phyloP scores from a whole-genome alignment of 2,797 vertebrate species.

The Fratercula arctica region DNA sequence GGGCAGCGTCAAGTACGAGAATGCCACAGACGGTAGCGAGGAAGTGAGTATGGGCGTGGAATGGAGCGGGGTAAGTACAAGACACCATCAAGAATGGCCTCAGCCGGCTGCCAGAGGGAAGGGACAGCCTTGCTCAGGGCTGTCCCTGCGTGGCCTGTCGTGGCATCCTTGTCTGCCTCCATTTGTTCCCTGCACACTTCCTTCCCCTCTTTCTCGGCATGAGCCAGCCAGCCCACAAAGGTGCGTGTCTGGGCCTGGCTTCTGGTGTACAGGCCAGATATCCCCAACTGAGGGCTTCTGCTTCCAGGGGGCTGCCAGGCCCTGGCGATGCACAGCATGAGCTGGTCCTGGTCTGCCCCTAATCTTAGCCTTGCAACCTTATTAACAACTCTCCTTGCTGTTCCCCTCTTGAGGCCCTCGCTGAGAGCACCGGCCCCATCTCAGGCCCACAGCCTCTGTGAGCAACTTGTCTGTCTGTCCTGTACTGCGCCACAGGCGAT shows the following conservation, averaged over 20 bases:
- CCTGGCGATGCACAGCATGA: constrained; percentile 5
- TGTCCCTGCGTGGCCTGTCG: constrained; percentile 57
- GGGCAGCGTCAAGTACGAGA: constrained; percentile 92
- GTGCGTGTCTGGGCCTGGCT: constrained; percentile 7
- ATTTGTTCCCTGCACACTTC: constrained; percentile 54
- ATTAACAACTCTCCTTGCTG: constrained; percentile 54
- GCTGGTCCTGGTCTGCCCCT: constrained; percentile 15
- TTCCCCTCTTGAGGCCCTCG: background rate
- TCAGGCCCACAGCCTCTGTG: background rate
- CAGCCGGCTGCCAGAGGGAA: constrained; percentile 58
- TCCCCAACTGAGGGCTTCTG: background rate
- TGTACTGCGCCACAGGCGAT: background rate
- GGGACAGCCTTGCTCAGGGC: constrained; percentile 50
- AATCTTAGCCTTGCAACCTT: constrained; percentile 55
- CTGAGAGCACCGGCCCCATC: background rate
- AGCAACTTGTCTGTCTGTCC: background rate
- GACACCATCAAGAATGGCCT: constrained; percentile 81
- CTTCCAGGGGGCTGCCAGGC: background rate
- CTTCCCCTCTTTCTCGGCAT: constrained; percentile 29
- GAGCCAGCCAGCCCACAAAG: background rate
- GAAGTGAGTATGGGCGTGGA: constrained; percentile 98
- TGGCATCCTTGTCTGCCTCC: constrained; percentile 69
- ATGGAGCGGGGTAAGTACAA: constrained; percentile 99
- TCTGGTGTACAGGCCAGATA: background rate
- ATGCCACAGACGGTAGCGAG: constrained; percentile 90